Conservation (phyloP, 2,797 vertebrate species). For the Capromys pilorides region DNA sequence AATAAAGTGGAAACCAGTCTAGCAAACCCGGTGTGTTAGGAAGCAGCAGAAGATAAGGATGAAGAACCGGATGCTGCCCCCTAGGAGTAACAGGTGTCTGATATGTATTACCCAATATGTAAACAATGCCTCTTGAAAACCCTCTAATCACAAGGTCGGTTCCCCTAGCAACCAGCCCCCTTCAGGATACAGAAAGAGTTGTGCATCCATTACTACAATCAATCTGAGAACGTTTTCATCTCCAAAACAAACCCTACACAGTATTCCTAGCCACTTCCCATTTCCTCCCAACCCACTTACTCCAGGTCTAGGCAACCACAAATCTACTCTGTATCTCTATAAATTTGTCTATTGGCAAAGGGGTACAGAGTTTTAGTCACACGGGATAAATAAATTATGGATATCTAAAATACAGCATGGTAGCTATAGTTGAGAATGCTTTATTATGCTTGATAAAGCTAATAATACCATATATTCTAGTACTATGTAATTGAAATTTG, state of each 20-base stretch:
- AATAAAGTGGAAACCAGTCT: background rate
- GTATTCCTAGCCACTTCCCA: background rate
- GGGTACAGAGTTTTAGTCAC: background rate
- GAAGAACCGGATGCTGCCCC: background rate
- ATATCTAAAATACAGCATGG: background rate
- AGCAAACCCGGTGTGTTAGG: background rate
- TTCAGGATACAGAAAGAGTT: conserved; percentile 48
- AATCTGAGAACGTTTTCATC: conserved; percentile 19
- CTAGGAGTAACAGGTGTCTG: conserved; percentile 13
- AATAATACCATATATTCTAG: background rate
- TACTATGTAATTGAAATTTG: conserved; percentile 9
- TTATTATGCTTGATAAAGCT: background rate
- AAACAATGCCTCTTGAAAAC: conserved; percentile 26
- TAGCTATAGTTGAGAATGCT: background rate
- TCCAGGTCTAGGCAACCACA: background rate
- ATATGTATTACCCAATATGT: background rate
- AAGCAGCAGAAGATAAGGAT: conserved; percentile 4
- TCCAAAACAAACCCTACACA: background rate
- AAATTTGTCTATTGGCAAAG: background rate
- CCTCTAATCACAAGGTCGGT: background rate
- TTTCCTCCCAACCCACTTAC: background rate
- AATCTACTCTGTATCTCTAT: background rate
- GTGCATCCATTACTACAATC: background rate
- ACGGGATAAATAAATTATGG: background rate
- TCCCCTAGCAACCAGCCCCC: conserved; percentile 24